Evolutionary conservation across 2,888 invertebrate genomes (phyloP).

Genomic region (Glaucopsyche alexis): DNA sequence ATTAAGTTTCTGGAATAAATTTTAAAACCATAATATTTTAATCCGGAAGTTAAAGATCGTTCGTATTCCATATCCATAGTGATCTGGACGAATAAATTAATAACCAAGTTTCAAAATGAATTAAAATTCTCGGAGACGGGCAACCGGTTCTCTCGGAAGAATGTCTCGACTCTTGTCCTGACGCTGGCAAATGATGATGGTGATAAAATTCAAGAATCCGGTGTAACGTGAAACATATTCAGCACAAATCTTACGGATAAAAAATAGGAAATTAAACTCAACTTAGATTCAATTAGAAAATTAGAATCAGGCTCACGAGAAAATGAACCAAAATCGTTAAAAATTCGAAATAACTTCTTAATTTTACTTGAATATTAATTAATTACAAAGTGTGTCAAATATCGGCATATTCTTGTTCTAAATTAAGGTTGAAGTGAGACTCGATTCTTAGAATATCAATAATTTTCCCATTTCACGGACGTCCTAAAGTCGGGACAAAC

Average conservation of each 20-base stretch:
- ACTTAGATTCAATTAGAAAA: no score
- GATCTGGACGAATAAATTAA: conserved; percentile 1
- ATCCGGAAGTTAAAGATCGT: neutral
- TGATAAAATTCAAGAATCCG: neutral
- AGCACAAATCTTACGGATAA: neutral
- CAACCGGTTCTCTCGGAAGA: neutral
- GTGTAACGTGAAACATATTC: neutral
- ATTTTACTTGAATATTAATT: neutral
- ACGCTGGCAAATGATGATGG: neutral
- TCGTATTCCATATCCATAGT: neutral
- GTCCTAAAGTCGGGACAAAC: neutral
- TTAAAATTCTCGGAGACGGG: conserved; percentile 6
- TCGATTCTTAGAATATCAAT: neutral
- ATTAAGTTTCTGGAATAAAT: no score
- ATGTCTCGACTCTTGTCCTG: conserved; percentile 1
- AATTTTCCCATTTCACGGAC: neutral
- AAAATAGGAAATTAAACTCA: neutral
- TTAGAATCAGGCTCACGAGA: neutral
- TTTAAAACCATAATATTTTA: neutral
- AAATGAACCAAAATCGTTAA: neutral
- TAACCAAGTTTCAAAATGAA: neutral
- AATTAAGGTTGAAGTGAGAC: neutral
- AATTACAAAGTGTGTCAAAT: neutral
- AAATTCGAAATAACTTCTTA: neutral
- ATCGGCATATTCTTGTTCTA: conserved; percentile 1